phyloP scores from a whole-genome alignment of 2,888 invertebrate species.

The Neuroscelio doddi region DNA sequence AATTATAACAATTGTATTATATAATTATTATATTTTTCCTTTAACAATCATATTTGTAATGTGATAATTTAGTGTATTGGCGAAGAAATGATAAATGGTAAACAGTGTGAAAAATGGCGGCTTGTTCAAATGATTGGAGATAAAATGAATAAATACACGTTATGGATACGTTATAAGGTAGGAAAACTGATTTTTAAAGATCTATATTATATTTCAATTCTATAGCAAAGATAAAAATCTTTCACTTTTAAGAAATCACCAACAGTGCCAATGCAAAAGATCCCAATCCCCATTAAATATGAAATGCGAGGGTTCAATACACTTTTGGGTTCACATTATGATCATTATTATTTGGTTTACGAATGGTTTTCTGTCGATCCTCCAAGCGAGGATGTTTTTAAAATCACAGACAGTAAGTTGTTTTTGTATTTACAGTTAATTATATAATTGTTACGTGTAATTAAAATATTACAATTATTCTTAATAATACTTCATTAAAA shows the following conservation, averaged over 20 bases:
- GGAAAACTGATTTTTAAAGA: constrained; percentile 3
- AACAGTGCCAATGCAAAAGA: constrained; percentile 51
- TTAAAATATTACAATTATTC: no score
- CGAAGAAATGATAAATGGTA: constrained; percentile 81
- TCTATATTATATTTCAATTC: no score
- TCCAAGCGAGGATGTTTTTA: constrained; percentile 81
- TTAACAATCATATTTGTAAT: constrained; percentile 10
- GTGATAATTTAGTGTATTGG: constrained; percentile 71
- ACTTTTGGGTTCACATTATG: constrained; percentile 95
- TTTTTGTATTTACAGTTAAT: constrained; percentile 72
- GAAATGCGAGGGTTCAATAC: constrained; percentile 96
- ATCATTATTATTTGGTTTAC: constrained; percentile 93
- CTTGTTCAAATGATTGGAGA: constrained; percentile 80
- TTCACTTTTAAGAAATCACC: constrained; percentile 66
- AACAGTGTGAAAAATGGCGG: constrained; percentile 85
- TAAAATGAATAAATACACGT: constrained; percentile 89
- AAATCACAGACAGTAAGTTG: constrained; percentile 76
- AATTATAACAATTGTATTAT: not conserved
- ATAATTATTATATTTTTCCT: constrained; percentile 6
- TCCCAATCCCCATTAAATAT: constrained; percentile 75
- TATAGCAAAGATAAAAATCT: constrained; percentile 1
- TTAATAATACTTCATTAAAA: no score
- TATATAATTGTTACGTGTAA: no score
- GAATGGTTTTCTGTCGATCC: constrained; percentile 76
- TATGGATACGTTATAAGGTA: constrained; percentile 87